Evolutionary conservation across 2,797 vertebrate genomes (phyloP).

Genomic region (Aselliscus stoliczkanus): DNA sequence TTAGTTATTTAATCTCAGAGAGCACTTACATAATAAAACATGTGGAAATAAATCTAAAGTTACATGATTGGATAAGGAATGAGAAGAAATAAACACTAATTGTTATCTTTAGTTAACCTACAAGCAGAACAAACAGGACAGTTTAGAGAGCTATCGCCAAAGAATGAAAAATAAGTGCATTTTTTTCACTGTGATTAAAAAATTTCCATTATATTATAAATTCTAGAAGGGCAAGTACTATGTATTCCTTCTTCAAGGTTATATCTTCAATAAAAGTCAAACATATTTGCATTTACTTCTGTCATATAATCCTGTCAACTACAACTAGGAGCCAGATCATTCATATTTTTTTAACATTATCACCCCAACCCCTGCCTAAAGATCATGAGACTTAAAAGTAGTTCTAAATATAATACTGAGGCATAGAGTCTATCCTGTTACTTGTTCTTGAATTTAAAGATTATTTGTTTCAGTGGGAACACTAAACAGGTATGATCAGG

Average conservation of each 20-base stretch:
- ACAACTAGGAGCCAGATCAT: not conserved
- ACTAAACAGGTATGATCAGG: not conserved
- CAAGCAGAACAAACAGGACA: not conserved
- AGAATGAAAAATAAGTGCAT: not conserved
- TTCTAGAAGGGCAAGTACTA: not conserved
- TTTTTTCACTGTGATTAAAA: not conserved
- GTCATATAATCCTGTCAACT: not conserved
- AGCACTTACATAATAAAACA: conserved; percentile 7
- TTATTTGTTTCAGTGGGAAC: not conserved
- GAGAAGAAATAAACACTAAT: not conserved
- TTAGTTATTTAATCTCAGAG: conserved; percentile 24
- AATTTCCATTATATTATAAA: not conserved
- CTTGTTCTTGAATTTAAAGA: not conserved
- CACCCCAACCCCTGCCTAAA: not conserved
- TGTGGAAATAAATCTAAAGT: not conserved
- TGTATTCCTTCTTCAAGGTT: not conserved
- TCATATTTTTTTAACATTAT: not conserved
- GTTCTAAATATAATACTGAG: too few relatives aligned
- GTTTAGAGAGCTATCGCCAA: not conserved
- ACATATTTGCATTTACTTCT: not conserved
- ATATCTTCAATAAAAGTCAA: not conserved
- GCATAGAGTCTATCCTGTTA: not conserved
- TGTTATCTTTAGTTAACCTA: not conserved
- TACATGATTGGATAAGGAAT: not conserved
- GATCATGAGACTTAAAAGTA: not conserved